Conservation (phyloP, 2,113 vertebrate genomes). For the Peromyscus californicus region DNA sequence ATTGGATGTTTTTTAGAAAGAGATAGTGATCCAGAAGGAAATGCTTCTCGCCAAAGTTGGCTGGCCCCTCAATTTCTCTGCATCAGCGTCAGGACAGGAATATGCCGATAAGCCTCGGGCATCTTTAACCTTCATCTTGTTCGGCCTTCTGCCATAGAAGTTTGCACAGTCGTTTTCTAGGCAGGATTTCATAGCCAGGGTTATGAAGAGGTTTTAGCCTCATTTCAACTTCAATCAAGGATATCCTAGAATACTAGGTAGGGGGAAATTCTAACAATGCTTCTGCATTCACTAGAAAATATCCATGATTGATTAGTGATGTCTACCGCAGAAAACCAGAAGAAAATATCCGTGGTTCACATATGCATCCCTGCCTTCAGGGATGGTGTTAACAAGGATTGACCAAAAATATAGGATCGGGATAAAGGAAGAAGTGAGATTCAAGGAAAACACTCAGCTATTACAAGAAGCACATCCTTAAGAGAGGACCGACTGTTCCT, state of each 20-base stretch:
- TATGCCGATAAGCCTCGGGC: rapidly evolving
- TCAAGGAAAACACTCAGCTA: neutral
- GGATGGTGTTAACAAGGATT: neutral
- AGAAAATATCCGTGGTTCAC: neutral
- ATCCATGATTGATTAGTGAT: neutral
- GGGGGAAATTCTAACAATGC: neutral
- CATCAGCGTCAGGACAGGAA: neutral
- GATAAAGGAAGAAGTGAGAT: constrained; percentile 35
- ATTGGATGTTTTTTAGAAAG: neutral
- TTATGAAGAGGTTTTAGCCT: neutral
- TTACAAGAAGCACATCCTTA: neutral
- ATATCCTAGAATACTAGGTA: neutral
- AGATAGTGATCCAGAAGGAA: neutral
- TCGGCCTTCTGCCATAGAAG: neutral
- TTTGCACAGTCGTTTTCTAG: neutral
- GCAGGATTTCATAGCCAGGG: neutral
- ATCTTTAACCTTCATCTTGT: neutral
- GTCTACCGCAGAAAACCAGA: neutral
- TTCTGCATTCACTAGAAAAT: neutral
- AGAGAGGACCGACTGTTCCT: neutral
- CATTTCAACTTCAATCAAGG: neutral
- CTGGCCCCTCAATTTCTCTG: neutral
- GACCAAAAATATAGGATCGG: neutral
- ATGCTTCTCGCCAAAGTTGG: neutral
- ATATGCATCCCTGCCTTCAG: neutral